Percentiles rank a stretch among this genome's conserved stretches.
Evolutionary conservation across 1,140 invertebrate species (phyloP).

Genomic region (Orius laevigatus): DNA sequence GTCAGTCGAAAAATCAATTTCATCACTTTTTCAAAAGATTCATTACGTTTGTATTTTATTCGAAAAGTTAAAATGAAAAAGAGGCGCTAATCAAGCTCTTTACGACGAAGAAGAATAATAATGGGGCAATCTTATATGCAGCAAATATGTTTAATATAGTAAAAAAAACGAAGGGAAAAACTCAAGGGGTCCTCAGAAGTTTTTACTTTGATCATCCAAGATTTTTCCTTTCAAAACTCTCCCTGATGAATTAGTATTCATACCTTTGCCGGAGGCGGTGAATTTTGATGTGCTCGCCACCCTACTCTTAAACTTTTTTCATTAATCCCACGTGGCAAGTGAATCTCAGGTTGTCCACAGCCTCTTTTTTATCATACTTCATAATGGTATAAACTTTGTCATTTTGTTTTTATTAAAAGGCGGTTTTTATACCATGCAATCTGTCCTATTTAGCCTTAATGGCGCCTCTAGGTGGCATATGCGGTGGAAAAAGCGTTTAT

Average conservation of each 20-base stretch:
- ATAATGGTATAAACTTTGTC: too few relatives aligned
- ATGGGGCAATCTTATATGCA: constrained; percentile 15
- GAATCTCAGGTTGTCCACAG: neutral
- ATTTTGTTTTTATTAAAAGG: too few relatives aligned
- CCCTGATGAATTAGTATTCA: constrained; percentile 13
- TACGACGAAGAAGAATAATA: constrained; percentile 5
- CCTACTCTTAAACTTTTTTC: constrained; percentile 14
- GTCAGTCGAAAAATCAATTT: too few relatives aligned
- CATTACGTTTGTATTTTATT: neutral
- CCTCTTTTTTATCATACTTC: too few relatives aligned
- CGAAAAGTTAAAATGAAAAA: neutral
- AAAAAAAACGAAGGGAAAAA: constrained; percentile 5
- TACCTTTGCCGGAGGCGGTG: constrained; percentile 7
- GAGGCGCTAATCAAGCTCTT: constrained; percentile 1
- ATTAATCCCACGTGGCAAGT: constrained; percentile 8
- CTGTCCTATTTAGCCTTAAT: too few relatives aligned
- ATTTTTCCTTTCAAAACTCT: constrained; percentile 5
- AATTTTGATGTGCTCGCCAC: constrained; percentile 12
- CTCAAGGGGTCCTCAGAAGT: constrained; percentile 7
- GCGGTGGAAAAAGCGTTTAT: constrained; percentile 6
- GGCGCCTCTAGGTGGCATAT: constrained; percentile 1
- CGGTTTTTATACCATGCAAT: neutral
- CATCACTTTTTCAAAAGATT: neutral
- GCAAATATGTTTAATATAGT: constrained; percentile 14
- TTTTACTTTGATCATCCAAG: constrained; percentile 15